phyloP scores from a whole-genome alignment of 92 coral and sea anemone genomes.

The Phenganax stokvisi region DNA sequence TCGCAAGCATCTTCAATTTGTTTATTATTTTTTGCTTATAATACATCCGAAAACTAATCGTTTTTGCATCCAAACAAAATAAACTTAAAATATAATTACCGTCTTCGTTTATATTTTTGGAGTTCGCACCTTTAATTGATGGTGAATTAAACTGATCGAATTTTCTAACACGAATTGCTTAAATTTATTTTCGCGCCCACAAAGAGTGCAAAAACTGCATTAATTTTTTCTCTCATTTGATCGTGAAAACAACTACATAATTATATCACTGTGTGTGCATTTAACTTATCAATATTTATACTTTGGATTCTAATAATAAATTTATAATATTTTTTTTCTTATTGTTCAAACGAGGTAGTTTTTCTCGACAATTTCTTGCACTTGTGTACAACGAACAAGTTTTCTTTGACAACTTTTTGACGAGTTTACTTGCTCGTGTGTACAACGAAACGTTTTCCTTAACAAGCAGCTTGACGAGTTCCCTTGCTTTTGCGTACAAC shows the following conservation, averaged over 20 bases:
- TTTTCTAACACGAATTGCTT: neutral
- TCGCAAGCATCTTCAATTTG: neutral
- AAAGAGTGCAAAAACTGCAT: neutral
- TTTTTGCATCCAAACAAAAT: conserved; percentile 7
- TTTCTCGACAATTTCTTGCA: too few relatives aligned
- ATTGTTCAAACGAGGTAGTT: too few relatives aligned
- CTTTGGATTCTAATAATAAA: neutral
- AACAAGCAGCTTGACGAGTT: too few relatives aligned
- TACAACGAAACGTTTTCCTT: too few relatives aligned
- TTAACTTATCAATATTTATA: too few relatives aligned
- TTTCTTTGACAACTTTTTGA: too few relatives aligned
- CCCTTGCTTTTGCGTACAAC: too few relatives aligned
- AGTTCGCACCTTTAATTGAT: conserved; percentile 2
- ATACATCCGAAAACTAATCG: conserved; percentile 13
- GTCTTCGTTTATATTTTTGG: conserved; percentile 1
- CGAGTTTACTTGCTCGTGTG: too few relatives aligned
- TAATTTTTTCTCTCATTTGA: conserved; percentile 3
- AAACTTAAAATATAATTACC: conserved; percentile 26
- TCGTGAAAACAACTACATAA: neutral
- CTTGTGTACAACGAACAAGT: too few relatives aligned
- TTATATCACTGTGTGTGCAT: too few relatives aligned
- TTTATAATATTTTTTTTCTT: neutral
- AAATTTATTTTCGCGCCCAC: conserved; percentile 8
- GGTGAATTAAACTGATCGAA: neutral
- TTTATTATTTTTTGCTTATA: conserved; percentile 5